Evolutionary conservation across 1,140 invertebrate genomes (phyloP).

Genomic region (Panagrolaimus sp.): DNA sequence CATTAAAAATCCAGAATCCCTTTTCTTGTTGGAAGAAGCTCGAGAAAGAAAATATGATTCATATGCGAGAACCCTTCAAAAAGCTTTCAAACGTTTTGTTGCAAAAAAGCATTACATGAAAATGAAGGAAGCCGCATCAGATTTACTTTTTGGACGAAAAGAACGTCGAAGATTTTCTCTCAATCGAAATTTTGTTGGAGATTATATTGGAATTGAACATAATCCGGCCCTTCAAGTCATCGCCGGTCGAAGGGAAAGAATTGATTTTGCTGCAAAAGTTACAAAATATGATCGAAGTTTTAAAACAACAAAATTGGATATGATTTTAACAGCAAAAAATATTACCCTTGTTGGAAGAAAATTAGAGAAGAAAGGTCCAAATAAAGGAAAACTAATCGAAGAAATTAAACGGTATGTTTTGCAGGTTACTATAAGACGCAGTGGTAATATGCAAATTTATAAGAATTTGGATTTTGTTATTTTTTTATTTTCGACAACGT

Average conservation of each 20-base stretch:
- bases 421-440: too few species aligned
- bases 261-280: slow-evolving; percentile 70
- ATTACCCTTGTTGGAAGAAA: slow-evolving; percentile 67
- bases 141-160: slow-evolving; percentile 69
- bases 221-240: slow-evolving; percentile 64
- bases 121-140: slow-evolving; percentile 64
- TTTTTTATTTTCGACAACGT: too few species aligned
- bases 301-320: slow-evolving; percentile 67
- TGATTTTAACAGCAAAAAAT: slow-evolving; percentile 68
- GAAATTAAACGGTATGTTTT: slow-evolving; percentile 69
- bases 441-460: too few species aligned
- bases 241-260: slow-evolving; percentile 65
- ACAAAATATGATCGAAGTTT: slow-evolving; percentile 72
- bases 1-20: slow-evolving; percentile 72
- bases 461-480: too few species aligned
- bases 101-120: slow-evolving; percentile 67
- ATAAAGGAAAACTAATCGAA: slow-evolving; percentile 67
- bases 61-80: slow-evolving; percentile 71
- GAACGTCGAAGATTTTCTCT: slow-evolving; percentile 68
- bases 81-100: slow-evolving; percentile 70
- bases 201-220: slow-evolving; percentile 71
- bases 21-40: slow-evolving; percentile 72
- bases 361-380: slow-evolving; percentile 65
- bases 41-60: slow-evolving; percentile 70
- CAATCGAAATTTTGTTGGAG: slow-evolving; percentile 71